Evolutionary conservation across 2,888 invertebrate genomes (phyloP), one percentile per base, ranked within the genome.

Genomic region (Cryptocephalus moraei): DNA sequence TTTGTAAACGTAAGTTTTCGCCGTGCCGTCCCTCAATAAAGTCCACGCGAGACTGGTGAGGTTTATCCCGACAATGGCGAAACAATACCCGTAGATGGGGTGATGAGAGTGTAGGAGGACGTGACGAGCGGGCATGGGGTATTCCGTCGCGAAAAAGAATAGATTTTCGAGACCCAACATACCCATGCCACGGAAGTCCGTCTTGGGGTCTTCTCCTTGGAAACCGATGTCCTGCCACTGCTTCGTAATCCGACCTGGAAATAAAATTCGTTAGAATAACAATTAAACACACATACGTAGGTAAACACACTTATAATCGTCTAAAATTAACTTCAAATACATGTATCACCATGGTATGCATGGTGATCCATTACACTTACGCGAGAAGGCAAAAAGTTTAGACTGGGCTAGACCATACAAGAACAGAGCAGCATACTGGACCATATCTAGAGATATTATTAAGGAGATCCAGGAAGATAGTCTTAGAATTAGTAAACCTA

Each of bases 181-280:
- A 22, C 97, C 97, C 95, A 97, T 97, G 51, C 97, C 97, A 44
- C 97, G 82, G 65, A 99, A 99, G 73, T 99, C 97, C 1, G 97
- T 97, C 70, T 91, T 89, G 0, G 97, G 97, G 75, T 99, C 95
- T 62, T 93, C 91, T 11, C 97, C 97, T 78, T 96, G 95, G 73
- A 99, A 99, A 13, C 97, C 96, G 59, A 96, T 90, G 49, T 84
- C 78, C 63, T 91, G 88, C 97, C 97, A 99, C 63, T 95, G 93
- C 59, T 91, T 89, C 0, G 89, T 86, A 6, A 91, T 78, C 56
- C 95, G 73, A 2, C 77, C 59, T 60, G 41, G 50, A 55, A 45
- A 14, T 36, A 36, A 36, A 36, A 22, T 22, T 22, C 6, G 22
- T 22, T 22, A 22, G 2, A 22, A 22, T 6, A 22, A 22, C 22